phyloP scores from a whole-genome alignment of 2,888 invertebrate species.

The Spisula subtruncata region DNA sequence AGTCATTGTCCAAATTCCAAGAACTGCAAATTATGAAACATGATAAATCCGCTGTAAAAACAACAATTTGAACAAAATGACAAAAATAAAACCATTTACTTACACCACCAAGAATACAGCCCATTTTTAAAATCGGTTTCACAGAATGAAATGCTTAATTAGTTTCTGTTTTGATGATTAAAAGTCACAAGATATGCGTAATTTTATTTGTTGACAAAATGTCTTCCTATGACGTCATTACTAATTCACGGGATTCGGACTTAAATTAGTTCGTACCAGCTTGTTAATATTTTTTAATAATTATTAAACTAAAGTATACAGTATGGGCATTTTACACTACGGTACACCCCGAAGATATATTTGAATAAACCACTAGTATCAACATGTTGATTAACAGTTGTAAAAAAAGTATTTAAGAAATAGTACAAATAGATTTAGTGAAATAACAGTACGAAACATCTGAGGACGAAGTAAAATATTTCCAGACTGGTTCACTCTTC shows the following conservation, averaged over 20 bases:
- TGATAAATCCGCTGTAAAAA: too few species aligned
- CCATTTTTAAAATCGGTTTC: constrained; percentile 66
- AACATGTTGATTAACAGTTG: too few species aligned
- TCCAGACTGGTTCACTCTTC: neutral
- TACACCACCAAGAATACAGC: constrained; percentile 79
- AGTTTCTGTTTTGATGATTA: constrained; percentile 58
- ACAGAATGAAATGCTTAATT: neutral
- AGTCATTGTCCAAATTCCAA: too few species aligned
- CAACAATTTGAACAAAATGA: too few species aligned
- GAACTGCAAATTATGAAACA: too few species aligned
- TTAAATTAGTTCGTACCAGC: neutral
- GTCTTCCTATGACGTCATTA: constrained; percentile 47
- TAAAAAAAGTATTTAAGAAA: neutral
- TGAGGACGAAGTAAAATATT: neutral
- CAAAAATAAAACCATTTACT: constrained; percentile 54
- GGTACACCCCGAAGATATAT: too few species aligned
- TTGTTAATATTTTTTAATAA: neutral
- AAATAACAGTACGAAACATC: neutral
- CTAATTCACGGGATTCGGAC: neutral
- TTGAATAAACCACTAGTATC: too few species aligned
- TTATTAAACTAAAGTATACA: too few species aligned
- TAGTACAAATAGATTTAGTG: neutral
- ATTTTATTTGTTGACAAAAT: constrained; percentile 47
- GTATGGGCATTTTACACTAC: too few species aligned
- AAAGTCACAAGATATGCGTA: constrained; percentile 47